Evolutionary conservation across 2,888 invertebrate species (phyloP).

Genomic region (Torymus aiolomorphi): DNA sequence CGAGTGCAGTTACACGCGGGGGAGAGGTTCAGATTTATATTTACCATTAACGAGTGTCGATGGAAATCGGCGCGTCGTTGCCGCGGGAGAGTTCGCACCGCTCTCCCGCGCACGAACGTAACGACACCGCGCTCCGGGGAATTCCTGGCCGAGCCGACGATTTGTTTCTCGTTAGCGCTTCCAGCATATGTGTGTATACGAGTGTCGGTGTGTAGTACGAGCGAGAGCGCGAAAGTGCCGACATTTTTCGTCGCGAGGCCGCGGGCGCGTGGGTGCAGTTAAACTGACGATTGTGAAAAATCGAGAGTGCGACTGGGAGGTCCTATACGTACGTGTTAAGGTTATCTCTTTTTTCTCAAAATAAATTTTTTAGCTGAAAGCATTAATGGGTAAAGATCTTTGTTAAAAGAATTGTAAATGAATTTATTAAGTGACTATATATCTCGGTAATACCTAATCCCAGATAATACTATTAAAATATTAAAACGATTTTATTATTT

Average conservation of each 20-base stretch:
- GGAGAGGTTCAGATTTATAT: conserved; percentile 26
- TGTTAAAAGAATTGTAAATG: too few relatives aligned
- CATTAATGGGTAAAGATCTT: too few relatives aligned
- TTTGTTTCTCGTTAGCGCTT: conserved; percentile 58
- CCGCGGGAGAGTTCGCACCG: conserved; percentile 16
- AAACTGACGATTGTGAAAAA: conserved; percentile 4
- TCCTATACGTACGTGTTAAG: too few relatives aligned
- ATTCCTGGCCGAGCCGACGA: conserved; percentile 55
- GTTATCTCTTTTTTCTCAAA: too few relatives aligned
- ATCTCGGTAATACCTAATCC: too few relatives aligned
- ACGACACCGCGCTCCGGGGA: conserved; percentile 61
- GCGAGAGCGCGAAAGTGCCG: neutral
- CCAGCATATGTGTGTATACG: neutral
- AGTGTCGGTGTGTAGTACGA: too few relatives aligned
- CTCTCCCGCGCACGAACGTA: conserved; percentile 48
- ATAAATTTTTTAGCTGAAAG: too few relatives aligned
- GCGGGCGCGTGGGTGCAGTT: neutral
- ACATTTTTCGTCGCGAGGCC: conserved; percentile 25
- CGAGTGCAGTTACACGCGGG: neutral
- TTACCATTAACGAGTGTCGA: conserved; percentile 46
- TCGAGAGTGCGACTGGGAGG: neutral
- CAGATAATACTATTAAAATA: too few relatives aligned
- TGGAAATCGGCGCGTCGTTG: conserved; percentile 49
- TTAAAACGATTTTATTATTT: too few relatives aligned
- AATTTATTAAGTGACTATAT: too few relatives aligned